A percentile compares a stretch with the other conserved stretches of the same genome.
These are phyloP conservation scores for Tribolium freemani DNA, from an alignment of 2,888 invertebrate genomes.

Conservation along the genomic window DNA sequence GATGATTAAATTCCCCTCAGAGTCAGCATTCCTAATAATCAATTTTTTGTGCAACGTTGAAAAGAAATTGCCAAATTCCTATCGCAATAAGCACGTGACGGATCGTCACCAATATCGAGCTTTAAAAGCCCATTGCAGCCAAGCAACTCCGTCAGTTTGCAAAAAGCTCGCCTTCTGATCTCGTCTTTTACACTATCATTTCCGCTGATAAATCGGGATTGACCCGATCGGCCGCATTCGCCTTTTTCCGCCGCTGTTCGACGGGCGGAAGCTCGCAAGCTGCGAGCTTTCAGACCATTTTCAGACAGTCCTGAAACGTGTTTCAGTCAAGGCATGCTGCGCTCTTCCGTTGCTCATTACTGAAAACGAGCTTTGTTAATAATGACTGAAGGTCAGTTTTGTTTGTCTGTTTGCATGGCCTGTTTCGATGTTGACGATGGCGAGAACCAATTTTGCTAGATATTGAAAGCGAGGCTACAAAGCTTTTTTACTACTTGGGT, in stretches of 20 bases:
- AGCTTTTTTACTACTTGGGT: not conserved
- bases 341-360: conserved; percentile 6
- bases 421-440: conserved; percentile 1
- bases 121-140: conserved; percentile 2
- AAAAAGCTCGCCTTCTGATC: conserved; percentile 17
- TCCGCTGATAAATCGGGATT: conserved; percentile 22
- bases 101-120: conserved; percentile 18
- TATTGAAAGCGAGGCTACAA: not conserved
- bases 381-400: conserved; percentile 50
- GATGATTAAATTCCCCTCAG: conserved; percentile 16
- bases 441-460: not conserved
- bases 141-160: not conserved
- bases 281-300: conserved; percentile 28
- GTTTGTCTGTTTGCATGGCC: conserved; percentile 40
- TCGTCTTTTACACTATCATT: conserved; percentile 21
- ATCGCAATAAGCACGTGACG: conserved; percentile 22
- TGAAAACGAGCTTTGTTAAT: conserved; percentile 23
- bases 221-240: conserved; percentile 5
- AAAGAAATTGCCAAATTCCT: conserved; percentile 18
- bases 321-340: conserved; percentile 14
- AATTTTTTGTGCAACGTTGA: conserved; percentile 15
- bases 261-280: conserved; percentile 28
- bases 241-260: not conserved
- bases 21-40: conserved; percentile 13
- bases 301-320: conserved; percentile 43